A percentile compares a stretch with the other conserved stretches of the same genome.
phyloP scores from a whole-genome alignment of 2,113 vertebrate genomes.

The Melanerpes aurifrons region DNA sequence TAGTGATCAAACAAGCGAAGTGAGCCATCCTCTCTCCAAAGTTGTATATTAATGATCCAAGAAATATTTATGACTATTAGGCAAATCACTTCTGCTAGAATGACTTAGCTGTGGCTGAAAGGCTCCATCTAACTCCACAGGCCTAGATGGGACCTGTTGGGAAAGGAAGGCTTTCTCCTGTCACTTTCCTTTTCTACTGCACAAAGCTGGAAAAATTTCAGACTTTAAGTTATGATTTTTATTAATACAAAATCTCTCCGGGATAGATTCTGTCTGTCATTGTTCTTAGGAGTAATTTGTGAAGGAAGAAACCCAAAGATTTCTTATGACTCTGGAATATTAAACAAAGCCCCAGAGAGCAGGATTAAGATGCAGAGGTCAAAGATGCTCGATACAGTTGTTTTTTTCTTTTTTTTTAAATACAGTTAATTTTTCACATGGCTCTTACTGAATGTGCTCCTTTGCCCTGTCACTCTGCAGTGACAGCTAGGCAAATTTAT shows the following conservation, averaged over 20 bases:
- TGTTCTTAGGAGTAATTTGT: background rate
- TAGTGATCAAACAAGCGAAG: background rate
- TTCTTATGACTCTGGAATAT: constrained; percentile 43
- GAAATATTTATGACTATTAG: background rate
- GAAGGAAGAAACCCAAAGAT: constrained; percentile 13
- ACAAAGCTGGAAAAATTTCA: background rate
- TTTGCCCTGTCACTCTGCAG: constrained; percentile 35
- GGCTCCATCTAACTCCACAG: background rate
- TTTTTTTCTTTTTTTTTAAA: constrained; percentile 26
- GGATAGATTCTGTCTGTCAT: background rate
- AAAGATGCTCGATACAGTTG: constrained; percentile 32
- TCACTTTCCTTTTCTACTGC: constrained; percentile 24
- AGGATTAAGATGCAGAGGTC: constrained; percentile 37
- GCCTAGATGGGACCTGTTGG: background rate
- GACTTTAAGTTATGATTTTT: constrained; percentile 20
- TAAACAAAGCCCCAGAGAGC: constrained; percentile 11
- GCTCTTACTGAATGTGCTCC: background rate
- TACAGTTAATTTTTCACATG: constrained; percentile 4
- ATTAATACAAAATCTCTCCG: constrained; percentile 15
- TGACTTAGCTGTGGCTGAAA: background rate
- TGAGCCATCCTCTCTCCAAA: background rate
- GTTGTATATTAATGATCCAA: background rate
- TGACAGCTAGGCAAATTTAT: constrained; percentile 13
- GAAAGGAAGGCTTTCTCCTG: background rate
- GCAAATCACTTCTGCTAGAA: background rate